A percentile compares a stretch with the other conserved stretches of the same genome.
Evolutionary conservation across 2,797 vertebrate genomes (phyloP).

Genomic region (Sciurus vulgaris): DNA sequence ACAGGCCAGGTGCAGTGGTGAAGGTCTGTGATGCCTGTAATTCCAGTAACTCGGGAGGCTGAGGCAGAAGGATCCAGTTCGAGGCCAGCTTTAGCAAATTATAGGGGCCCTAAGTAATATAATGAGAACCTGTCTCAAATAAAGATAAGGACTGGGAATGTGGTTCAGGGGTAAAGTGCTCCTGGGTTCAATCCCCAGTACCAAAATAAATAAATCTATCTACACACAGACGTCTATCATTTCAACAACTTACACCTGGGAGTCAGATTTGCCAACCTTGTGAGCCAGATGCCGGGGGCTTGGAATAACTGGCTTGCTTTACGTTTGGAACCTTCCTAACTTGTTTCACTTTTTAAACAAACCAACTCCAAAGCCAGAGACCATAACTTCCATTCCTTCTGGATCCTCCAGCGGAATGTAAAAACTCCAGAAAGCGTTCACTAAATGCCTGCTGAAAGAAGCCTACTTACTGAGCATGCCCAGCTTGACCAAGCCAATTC

Average conservation of each 20-base stretch:
- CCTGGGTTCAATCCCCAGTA: neutral
- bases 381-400: slow-evolving; percentile 21
- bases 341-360: neutral
- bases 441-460: neutral
- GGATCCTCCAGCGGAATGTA: neutral
- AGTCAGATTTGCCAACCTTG: neutral
- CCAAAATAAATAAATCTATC: neutral
- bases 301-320: neutral
- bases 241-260: neutral
- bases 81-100: neutral
- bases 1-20: too few species aligned
- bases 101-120: too few species aligned
- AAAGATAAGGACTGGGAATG: neutral
- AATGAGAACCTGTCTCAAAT: neutral
- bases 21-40: too few species aligned
- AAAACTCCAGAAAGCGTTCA: slow-evolving; percentile 35
- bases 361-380: neutral
- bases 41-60: neutral
- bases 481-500: slow-evolving; percentile 37
- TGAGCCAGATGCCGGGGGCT: neutral
- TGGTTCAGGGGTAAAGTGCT: neutral
- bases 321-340: neutral
- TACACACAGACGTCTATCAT: neutral
- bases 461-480: slow-evolving; percentile 51
- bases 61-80: neutral